Percentiles rank a stretch among this genome's conserved stretches.
Conservation (phyloP, 2,888 invertebrate genomes). For the Cacoxenus indagator region DNA sequence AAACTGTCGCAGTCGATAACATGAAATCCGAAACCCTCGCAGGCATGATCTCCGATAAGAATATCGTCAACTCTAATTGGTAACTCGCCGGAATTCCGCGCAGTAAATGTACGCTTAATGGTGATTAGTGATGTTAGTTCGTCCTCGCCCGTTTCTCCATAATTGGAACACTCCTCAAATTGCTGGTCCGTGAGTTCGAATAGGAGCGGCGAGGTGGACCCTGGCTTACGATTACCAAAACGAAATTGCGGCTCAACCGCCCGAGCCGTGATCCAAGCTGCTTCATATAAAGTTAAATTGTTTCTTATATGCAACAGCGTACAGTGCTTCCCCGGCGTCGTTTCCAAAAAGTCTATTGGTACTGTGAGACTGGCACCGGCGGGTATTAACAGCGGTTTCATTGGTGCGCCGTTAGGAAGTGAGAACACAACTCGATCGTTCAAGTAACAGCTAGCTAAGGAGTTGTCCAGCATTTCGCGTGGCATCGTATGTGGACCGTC, state of each 20-base stretch:
- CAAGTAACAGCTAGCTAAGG: slow-evolving; percentile 58
- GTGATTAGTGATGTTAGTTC: slow-evolving; percentile 5
- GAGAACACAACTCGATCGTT: slow-evolving; percentile 67
- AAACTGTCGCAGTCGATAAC: slow-evolving; percentile 83
- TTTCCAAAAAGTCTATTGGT: slow-evolving; percentile 62
- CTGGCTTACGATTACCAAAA: slow-evolving; percentile 89
- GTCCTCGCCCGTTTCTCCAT: background rate
- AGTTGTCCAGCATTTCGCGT: slow-evolving; percentile 63
- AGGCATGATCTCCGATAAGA: slow-evolving; percentile 77
- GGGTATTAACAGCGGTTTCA: slow-evolving; percentile 55
- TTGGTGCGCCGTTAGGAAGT: slow-evolving; percentile 47
- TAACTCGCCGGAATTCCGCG: slow-evolving; percentile 91
- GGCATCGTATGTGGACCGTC: slow-evolving; percentile 59
- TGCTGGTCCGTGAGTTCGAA: slow-evolving; percentile 81
- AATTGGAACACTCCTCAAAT: slow-evolving; percentile 72
- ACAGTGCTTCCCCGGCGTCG: slow-evolving; percentile 63
- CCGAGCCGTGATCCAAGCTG: slow-evolving; percentile 84
- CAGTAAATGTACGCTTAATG: slow-evolving; percentile 83
- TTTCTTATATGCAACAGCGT: slow-evolving; percentile 77
- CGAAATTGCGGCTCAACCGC: slow-evolving; percentile 90
- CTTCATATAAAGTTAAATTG: slow-evolving; percentile 93
- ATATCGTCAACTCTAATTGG: slow-evolving; percentile 81
- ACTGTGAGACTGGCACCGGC: slow-evolving; percentile 58
- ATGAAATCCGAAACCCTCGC: slow-evolving; percentile 86
- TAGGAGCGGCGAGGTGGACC: slow-evolving; percentile 79